Evolutionary conservation across 2,113 vertebrate species (phyloP), one percentile per base, ranked within the genome.

Genomic region (Pantherophis guttatus): DNA sequence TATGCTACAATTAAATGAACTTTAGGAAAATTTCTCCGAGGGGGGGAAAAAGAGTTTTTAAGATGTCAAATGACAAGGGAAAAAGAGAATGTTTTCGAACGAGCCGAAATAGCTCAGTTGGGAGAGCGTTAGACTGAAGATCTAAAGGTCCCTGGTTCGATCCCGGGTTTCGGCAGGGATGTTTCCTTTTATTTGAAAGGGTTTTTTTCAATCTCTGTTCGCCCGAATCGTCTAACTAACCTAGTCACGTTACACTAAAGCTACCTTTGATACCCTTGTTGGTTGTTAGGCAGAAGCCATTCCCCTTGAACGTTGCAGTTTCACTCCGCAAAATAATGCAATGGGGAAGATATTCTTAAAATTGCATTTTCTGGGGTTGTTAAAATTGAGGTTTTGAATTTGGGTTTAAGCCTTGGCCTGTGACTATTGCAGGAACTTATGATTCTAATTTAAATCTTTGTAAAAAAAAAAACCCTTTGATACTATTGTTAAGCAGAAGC

Each of bases 61-160:
- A 33, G 5, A 9, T 57, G 29, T 58, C 19, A 88, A 57, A 21
- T 0, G 1, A 5, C 0, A 55, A 5, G 0, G 0, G 0, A 58
- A 33, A 33, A 55, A 8, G 1, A 0, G 0, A 0, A 1, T 0
- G 0, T 0, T 12, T 2, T 6, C 0, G 2, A 5, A 1, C 2
- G 0, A 24, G 92, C 92, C 88, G 92, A 94, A 94, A 94, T 94
- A 94, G 93, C 93, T 94, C 93, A 94, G 93, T 94, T 94, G 93
- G 93, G 93, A 94, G 93, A 94, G 93, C 93, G 93, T 94, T 94
- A 94, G 92, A 93, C 92, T 93, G 92, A 93, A 93, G 92, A 93
- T 93, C 92, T 93, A 90, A 93, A 93, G 92, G 93, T 94, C 93
- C 91, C 91, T 90, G 91, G 93, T 94, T 94, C 93, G 93, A 94